phyloP scores from a whole-genome alignment of 2,113 vertebrate genomes.

The Peromyscus maniculatus region DNA sequence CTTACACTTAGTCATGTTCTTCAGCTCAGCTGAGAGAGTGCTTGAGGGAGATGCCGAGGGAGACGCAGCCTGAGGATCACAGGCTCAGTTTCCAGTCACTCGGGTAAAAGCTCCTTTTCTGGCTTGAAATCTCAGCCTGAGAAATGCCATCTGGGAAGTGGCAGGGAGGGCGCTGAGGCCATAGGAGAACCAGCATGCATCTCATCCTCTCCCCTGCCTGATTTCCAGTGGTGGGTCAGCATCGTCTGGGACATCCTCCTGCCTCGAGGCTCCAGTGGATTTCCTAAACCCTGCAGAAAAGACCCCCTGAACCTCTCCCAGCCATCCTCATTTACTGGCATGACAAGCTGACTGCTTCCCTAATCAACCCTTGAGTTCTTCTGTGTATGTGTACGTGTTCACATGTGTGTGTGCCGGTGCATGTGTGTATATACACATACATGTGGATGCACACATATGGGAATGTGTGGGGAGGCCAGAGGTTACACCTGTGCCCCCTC shows the following conservation, averaged over 20 bases:
- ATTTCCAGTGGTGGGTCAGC: rapidly evolving
- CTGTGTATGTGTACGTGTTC: neutral
- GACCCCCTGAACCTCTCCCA: no score
- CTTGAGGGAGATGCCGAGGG: neutral
- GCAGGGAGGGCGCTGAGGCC: neutral
- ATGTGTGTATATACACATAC: neutral
- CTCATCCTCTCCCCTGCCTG: rapidly evolving
- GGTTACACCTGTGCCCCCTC: neutral
- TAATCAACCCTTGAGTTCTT: neutral
- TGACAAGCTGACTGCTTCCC: no score
- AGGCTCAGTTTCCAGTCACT: neutral
- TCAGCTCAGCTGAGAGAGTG: neutral
- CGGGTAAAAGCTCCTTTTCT: neutral
- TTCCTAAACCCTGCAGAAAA: neutral
- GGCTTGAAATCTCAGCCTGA: neutral
- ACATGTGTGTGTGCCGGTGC: neutral
- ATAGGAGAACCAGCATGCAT: rapidly evolving
- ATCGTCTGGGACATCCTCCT: neutral
- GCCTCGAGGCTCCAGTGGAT: neutral
- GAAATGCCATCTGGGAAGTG: neutral
- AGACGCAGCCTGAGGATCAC: rapidly evolving
- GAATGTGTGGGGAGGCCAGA: neutral
- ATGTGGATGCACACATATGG: neutral
- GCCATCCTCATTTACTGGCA: rapidly evolving
- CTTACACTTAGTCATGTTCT: neutral